A percentile compares a stretch with the other conserved stretches of the same genome.
These are phyloP conservation scores for Noctilio leporinus DNA, from an alignment of 2,113 vertebrate genomes.

Conservation along the genomic window DNA sequence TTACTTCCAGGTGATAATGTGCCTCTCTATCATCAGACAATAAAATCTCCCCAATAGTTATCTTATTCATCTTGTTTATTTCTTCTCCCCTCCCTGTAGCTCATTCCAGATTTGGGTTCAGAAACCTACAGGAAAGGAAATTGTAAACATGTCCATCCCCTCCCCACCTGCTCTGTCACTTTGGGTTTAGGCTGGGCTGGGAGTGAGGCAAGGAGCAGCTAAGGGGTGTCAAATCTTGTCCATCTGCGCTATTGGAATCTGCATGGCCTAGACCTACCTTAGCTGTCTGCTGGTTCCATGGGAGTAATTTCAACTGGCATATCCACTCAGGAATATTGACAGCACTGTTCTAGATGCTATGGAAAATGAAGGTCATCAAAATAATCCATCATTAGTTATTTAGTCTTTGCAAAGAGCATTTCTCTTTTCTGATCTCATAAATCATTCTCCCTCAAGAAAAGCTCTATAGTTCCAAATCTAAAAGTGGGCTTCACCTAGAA, in stretches of 20 bases:
- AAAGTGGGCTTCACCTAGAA: not conserved
- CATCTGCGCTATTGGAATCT: not conserved
- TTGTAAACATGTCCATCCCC: rapidly evolving
- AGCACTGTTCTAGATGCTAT: not conserved
- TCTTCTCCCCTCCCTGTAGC: no score
- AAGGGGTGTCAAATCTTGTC: not conserved
- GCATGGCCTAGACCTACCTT: not conserved
- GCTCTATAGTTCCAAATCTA: not conserved
- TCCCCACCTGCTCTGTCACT: not conserved
- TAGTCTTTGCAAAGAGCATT: not conserved
- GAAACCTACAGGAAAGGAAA: not conserved
- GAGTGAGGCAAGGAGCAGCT: not conserved
- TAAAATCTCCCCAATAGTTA: not conserved
- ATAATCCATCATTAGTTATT: not conserved
- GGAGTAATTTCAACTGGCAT: not conserved
- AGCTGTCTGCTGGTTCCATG: not conserved
- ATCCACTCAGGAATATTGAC: not conserved
- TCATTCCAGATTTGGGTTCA: not conserved
- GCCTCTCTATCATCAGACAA: not conserved
- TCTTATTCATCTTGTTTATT: not conserved
- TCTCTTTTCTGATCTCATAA: not conserved
- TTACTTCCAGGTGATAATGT: not conserved
- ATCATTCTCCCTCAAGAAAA: not conserved
- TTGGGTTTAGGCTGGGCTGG: not conserved
- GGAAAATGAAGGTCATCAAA: not conserved